Conservation (phyloP, 2,888 invertebrate genomes). For the Osmoderma eremita region DNA sequence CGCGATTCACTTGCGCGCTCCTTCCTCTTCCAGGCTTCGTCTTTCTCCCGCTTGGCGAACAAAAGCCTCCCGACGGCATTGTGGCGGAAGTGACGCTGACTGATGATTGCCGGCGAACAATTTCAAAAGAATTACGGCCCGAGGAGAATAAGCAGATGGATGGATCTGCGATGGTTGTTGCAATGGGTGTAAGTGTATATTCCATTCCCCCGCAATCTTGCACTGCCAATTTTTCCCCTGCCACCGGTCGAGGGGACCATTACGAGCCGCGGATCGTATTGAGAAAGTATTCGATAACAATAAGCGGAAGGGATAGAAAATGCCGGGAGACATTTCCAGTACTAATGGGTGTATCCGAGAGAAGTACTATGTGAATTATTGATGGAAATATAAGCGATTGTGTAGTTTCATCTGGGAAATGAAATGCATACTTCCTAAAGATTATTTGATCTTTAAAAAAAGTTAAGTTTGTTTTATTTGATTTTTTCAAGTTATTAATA, state of each 20-base stretch:
- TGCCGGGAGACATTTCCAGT: no score
- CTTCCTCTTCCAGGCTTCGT: background rate
- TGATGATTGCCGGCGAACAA: slow-evolving; percentile 60
- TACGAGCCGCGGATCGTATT: slow-evolving; percentile 7
- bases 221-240: slow-evolving; percentile 16
- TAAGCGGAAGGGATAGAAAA: no score
- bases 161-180: slow-evolving; percentile 51
- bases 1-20: slow-evolving; percentile 38
- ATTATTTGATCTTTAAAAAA: no score
- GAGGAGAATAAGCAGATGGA: slow-evolving; percentile 61
- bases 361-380: no score
- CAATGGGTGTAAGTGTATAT: slow-evolving; percentile 10
- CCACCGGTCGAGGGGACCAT: slow-evolving; percentile 16
- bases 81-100: slow-evolving; percentile 64
- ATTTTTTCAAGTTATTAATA: no score
- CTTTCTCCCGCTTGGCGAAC: slow-evolving; percentile 54
- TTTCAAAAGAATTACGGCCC: slow-evolving; percentile 61
- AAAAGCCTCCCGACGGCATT: slow-evolving; percentile 60
- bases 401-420: no score
- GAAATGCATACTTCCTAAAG: no score
- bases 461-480: no score
- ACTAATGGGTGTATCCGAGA: no score
- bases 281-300: no score
- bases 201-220: slow-evolving; percentile 23
- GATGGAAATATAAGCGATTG: no score